These are phyloP conservation scores for Limosa lapponica DNA, from an alignment of 2,797 vertebrate species.

Conservation along the genomic window DNA sequence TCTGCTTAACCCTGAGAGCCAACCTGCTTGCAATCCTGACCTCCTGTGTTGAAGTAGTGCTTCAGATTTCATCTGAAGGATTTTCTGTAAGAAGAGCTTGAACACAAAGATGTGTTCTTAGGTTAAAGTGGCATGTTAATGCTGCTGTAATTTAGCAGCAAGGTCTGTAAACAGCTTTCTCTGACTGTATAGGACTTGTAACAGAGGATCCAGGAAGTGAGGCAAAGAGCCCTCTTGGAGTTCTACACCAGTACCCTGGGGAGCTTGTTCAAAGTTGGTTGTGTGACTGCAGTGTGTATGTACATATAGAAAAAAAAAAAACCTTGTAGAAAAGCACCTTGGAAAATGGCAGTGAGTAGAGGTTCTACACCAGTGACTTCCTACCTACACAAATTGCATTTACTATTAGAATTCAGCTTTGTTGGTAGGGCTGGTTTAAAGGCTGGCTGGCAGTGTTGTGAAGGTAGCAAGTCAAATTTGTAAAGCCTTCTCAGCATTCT, in stretches of 20 bases:
- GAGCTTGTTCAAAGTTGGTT: neutral
- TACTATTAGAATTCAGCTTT: neutral
- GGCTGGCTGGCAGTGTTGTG: neutral
- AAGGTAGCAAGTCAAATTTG: neutral
- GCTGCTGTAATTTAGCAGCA: neutral
- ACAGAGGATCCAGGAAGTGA: neutral
- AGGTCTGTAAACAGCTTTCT: neutral
- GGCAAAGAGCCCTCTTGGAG: neutral
- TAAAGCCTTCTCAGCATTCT: neutral
- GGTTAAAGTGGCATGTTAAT: neutral
- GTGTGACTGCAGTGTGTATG: neutral
- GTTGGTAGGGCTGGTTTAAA: neutral
- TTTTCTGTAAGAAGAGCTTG: neutral
- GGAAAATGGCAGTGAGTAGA: neutral
- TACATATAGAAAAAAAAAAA: neutral
- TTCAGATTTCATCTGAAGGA: neutral
- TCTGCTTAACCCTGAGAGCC: too few species aligned
- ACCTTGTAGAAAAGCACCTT: neutral
- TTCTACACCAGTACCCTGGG: neutral
- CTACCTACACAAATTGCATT: neutral
- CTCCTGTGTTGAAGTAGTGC: neutral
- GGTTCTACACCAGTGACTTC: neutral
- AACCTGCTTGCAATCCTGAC: neutral
- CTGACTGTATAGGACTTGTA: neutral
- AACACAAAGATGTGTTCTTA: rapidly evolving